Evolutionary conservation across 1,140 invertebrate species (phyloP).

Genomic region (Lasioglossum albipes): DNA sequence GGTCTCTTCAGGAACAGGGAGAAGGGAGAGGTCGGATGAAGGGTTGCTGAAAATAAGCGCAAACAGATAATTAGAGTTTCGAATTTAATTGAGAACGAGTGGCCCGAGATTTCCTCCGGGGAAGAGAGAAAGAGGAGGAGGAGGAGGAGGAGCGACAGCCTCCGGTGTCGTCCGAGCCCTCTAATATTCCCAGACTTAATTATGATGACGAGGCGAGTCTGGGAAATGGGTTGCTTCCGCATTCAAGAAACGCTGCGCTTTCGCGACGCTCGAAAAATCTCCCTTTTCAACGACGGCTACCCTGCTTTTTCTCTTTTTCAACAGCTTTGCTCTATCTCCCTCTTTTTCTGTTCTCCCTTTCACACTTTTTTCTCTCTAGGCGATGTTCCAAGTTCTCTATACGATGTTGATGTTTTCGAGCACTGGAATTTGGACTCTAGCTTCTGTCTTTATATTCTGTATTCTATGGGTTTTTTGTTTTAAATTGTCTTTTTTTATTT

Average conservation of each 20-base stretch:
- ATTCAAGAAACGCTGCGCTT: not conserved
- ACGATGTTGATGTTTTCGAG: too few relatives aligned
- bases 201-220: slow-evolving; percentile 18
- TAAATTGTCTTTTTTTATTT: not conserved
- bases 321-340: not conserved
- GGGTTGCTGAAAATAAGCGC: not conserved
- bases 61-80: slow-evolving; percentile 6
- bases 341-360: not conserved
- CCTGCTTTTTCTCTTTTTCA: not conserved
- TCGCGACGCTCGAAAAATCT: not conserved
- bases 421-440: too few relatives aligned
- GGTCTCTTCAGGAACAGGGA: too few relatives aligned
- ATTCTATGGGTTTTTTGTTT: too few relatives aligned
- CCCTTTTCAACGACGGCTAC: not conserved
- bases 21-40: too few relatives aligned
- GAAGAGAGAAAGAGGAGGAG: not conserved
- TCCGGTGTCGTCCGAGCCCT: not conserved
- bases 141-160: too few relatives aligned
- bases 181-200: slow-evolving; percentile 23
- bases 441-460: too few relatives aligned
- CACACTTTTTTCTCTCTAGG: too few relatives aligned
- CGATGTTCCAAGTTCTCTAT: too few relatives aligned
- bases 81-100: slow-evolving; percentile 1
- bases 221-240: slow-evolving; percentile 11
- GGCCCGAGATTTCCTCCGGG: not conserved